phyloP scores from a whole-genome alignment of 2,113 vertebrate genomes.

The Muntiacus reevesi region DNA sequence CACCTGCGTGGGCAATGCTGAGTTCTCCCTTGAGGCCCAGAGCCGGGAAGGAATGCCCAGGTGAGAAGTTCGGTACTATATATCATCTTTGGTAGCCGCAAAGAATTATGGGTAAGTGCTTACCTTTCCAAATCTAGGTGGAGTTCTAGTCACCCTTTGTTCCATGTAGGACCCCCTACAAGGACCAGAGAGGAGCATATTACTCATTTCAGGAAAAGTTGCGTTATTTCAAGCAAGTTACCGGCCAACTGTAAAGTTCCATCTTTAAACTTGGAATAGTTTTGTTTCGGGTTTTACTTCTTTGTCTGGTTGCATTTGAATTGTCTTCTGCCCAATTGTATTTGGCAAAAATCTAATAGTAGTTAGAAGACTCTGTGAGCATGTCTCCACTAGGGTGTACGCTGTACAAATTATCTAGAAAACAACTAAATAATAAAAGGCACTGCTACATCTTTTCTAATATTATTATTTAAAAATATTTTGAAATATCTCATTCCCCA shows the following conservation, averaged over 20 bases:
- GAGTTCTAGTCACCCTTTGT: background rate
- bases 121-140: background rate
- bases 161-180: background rate
- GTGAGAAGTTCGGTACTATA: background rate
- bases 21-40: background rate
- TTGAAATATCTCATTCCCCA: background rate
- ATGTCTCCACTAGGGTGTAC: background rate
- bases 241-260: background rate
- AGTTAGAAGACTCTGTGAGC: background rate
- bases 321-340: background rate
- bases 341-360: background rate
- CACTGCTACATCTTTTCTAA: background rate
- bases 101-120: background rate
- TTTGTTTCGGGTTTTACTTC: background rate
- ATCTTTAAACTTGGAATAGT: background rate
- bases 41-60: background rate
- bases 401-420: background rate
- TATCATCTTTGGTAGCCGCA: background rate
- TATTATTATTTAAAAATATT: background rate
- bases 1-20: accelerated
- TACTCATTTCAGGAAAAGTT: background rate
- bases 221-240: background rate
- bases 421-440: background rate
- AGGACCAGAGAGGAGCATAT: background rate
- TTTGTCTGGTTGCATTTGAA: background rate